Conservation (phyloP, 2,113 vertebrate species). For the Cavia aperea region DNA sequence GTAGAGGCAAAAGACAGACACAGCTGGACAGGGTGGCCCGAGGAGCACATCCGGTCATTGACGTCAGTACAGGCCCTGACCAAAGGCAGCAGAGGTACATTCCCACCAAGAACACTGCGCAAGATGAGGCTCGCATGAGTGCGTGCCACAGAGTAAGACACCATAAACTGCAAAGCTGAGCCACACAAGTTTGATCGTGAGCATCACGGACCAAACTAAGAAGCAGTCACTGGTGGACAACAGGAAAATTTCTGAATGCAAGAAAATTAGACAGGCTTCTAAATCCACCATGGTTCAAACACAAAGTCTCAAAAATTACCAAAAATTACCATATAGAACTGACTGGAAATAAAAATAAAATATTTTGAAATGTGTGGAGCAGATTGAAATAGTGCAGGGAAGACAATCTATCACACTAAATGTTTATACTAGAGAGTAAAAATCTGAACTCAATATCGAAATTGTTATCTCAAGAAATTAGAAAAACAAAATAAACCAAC, state of each 20-base stretch:
- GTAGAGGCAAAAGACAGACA: neutral
- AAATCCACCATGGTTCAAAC: neutral
- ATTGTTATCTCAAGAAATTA: neutral
- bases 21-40: accelerated
- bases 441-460: neutral
- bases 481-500: neutral
- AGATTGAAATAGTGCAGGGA: accelerated
- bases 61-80: too few relatives aligned
- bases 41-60: too few relatives aligned
- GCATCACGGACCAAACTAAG: neutral
- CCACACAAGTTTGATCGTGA: neutral
- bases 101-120: too few relatives aligned
- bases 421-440: neutral
- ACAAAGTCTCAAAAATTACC: neutral
- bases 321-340: neutral
- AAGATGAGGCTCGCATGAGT: neutral
- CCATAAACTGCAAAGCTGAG: neutral
- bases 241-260: neutral
- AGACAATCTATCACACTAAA: too few relatives aligned
- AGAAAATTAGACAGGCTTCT: neutral
- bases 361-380: neutral
- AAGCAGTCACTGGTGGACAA: neutral
- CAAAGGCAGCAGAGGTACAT: accelerated
- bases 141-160: neutral
- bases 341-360: neutral